Evolutionary conservation across 2,888 invertebrate genomes (phyloP), one percentile per base, ranked within the genome.

Genomic region (Serrognathus titanus): DNA sequence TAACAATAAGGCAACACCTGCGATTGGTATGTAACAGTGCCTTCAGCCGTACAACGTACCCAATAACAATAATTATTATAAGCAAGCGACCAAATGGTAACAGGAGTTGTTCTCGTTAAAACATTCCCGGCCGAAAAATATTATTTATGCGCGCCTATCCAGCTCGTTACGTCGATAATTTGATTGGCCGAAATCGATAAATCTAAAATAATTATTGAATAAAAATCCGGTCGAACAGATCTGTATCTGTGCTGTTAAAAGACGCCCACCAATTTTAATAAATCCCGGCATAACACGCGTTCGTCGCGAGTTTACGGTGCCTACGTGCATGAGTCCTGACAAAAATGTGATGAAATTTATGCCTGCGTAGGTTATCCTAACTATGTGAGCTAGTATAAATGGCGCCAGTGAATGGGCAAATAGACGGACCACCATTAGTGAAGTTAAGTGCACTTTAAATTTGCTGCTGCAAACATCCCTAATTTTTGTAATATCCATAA

Each of bases 201-300:
- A 53, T 53, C 47, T 53, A 48, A 48, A 53, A 53, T 53, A 53
- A 53, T 53, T 53, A 53, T 47, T 40, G 53, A 43, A 47, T 35
- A 37, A 39, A 47, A 47, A 11, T 20, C 20, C 13, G 20, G 43
- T 43, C 43, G 43, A 4, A 16, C 20, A 43, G 43, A 43, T 24
- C 39, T 11, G 43, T 41, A 40, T 36, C 51, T 35, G 31, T 36
- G 43, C 43, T 43, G 43, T 55, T 55, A 55, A 46, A 55, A 13
- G 43, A 49, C 55, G 55, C 55, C 55, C 50, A 55, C 55, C 16
- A 49, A 55, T 55, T 50, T 55, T 55, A 55, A 55, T 55, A 55
- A 55, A 55, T 55, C 50, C 45, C 36, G 35, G 49, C 49, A 41
- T 48, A 48, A 48, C 54, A 54, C 54, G 49, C 54, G 31, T 48